Evolutionary conservation across 2,113 vertebrate species (phyloP), one percentile per base, ranked within the genome.

Genomic region (Pitta sordida): DNA sequence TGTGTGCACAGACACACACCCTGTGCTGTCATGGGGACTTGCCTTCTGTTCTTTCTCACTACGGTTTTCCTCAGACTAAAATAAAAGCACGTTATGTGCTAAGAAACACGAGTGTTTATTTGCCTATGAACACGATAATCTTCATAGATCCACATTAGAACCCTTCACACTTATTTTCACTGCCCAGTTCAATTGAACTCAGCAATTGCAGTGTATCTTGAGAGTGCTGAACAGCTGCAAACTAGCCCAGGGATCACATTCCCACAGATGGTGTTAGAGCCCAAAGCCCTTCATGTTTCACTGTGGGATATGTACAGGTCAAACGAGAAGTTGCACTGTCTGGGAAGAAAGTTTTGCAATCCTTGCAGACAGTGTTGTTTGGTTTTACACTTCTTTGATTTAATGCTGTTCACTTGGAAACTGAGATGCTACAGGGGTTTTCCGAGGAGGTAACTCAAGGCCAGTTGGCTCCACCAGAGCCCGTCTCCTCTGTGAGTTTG

Each of bases 211-310:
- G 83, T 0, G 41, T 82, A 76, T 92, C 94, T 86, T 79, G 94
- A 88, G 77, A 92, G 78, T 48, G 74, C 81, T 82, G 94, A 96
- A 87, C 93, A 96, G 96, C 95, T 96, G 95, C 95, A 74, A 64
- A 65, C 70, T 51, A 93, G 84, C 46, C 94, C 62, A 69, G 91
- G 84, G 91, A 91, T 93, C 89, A 79, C 94, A 63, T 94, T 95
- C 93, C 93, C 95, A 94, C 81, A 91, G 91, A 91, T 82, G 74
- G 91, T 89, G 90, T 92, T 76, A 82, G 84, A 92, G 59, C 18
- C 91, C 91, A 87, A 76, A 95, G 93, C 86, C 91, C 92, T 93
- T 94, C 89, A 39, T 53, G 86, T 94, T 93, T 83, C 78, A 85
- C 90, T 93, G 60, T 39, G 70, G 88, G 67, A 82, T 89, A 71